phyloP scores from a whole-genome alignment of 2,113 vertebrate species.

The Nesoenas mayeri region DNA sequence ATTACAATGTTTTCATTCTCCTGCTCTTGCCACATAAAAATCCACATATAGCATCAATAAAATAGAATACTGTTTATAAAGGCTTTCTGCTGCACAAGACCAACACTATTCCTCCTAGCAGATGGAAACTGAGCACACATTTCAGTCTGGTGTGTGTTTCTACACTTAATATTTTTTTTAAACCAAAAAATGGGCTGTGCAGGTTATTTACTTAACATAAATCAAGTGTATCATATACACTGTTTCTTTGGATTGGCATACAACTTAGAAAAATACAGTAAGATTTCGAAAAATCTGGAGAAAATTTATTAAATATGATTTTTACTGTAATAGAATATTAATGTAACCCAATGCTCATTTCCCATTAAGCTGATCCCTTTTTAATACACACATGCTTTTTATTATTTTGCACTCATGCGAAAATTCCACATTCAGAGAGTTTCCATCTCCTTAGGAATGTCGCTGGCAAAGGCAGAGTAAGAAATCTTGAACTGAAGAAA shows the following conservation, averaged over 20 bases:
- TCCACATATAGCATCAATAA: slow-evolving; percentile 68
- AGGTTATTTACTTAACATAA: slow-evolving; percentile 81
- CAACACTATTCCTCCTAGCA: slow-evolving; percentile 62
- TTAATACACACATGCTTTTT: slow-evolving; percentile 87
- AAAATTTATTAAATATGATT: slow-evolving; percentile 87
- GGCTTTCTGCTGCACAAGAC: slow-evolving; percentile 68
- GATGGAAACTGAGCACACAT: slow-evolving; percentile 63
- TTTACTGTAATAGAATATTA: slow-evolving; percentile 88
- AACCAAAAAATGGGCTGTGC: slow-evolving; percentile 67
- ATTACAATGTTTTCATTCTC: slow-evolving; percentile 50
- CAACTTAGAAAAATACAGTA: slow-evolving; percentile 80
- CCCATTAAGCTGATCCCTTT: slow-evolving; percentile 82
- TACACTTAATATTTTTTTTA: slow-evolving; percentile 67
- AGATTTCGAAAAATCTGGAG: slow-evolving; percentile 72
- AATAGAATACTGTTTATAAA: slow-evolving; percentile 76
- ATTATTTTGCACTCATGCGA: slow-evolving; percentile 86
- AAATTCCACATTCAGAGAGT: slow-evolving; percentile 84
- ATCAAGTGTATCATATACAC: slow-evolving; percentile 77
- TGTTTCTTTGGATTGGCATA: slow-evolving; percentile 77
- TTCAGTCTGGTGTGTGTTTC: slow-evolving; percentile 73
- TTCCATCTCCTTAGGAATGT: slow-evolving; percentile 84
- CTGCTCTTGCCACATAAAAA: slow-evolving; percentile 56
- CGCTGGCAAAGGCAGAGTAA: slow-evolving; percentile 73
- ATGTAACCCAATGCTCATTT: slow-evolving; percentile 83
- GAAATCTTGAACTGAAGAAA: slow-evolving; percentile 65